Evolutionary conservation across 2,113 vertebrate genomes (phyloP).

Genomic region (Epinephelus moara): DNA sequence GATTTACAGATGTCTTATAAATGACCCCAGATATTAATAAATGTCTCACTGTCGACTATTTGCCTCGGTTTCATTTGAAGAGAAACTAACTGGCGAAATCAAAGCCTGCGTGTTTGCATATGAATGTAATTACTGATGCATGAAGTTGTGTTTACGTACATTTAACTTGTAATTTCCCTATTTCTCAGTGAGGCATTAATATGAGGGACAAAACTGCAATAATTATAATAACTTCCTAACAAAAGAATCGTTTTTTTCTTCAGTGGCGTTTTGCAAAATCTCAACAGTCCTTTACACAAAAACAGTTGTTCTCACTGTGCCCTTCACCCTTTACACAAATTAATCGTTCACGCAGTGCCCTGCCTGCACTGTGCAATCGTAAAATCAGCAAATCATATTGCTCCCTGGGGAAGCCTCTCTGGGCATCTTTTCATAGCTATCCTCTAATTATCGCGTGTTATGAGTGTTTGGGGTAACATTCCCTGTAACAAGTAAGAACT

Average conservation of each 20-base stretch:
- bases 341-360: slow-evolving; percentile 34
- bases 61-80: slow-evolving; percentile 2
- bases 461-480: slow-evolving; percentile 63
- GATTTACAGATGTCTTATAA: slow-evolving; percentile 40
- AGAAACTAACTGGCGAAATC: slow-evolving; percentile 30
- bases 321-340: slow-evolving; percentile 61
- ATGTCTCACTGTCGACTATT: slow-evolving; percentile 29
- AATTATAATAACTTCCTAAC: neutral
- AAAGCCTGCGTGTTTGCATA: slow-evolving; percentile 23
- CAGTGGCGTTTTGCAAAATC: neutral
- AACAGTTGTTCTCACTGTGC: slow-evolving; percentile 25
- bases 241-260: neutral
- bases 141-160: slow-evolving; percentile 27
- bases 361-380: slow-evolving; percentile 56
- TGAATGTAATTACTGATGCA: slow-evolving; percentile 25
- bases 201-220: neutral
- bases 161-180: neutral
- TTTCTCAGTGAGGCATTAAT: neutral
- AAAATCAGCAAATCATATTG: slow-evolving; percentile 63
- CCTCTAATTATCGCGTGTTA: slow-evolving; percentile 69
- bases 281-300: slow-evolving; percentile 12
- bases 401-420: slow-evolving; percentile 54
- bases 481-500: slow-evolving; percentile 41
- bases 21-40: slow-evolving; percentile 52
- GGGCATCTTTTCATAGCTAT: slow-evolving; percentile 48